phyloP scores from a whole-genome alignment of 2,113 vertebrate species.

The Alethe diademata region DNA sequence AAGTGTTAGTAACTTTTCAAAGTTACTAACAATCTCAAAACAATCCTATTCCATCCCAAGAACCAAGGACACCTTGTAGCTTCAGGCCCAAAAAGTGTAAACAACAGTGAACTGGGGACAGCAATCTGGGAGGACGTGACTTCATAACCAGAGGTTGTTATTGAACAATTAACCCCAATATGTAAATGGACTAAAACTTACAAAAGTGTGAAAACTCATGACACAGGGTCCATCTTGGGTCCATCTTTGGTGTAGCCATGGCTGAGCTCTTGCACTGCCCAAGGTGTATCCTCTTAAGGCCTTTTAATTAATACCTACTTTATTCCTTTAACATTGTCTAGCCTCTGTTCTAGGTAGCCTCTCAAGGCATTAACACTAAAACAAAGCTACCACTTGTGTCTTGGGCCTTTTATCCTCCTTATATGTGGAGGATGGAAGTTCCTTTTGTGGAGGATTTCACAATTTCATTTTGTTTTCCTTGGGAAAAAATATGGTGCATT shows the following conservation, averaged over 20 bases:
- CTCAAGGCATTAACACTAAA: background rate
- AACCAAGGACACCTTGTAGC: background rate
- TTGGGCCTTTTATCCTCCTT: slow-evolving; percentile 35
- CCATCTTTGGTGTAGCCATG: background rate
- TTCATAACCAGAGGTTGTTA: background rate
- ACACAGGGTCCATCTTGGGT: background rate
- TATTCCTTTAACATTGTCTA: background rate
- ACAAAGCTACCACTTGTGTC: slow-evolving; percentile 8
- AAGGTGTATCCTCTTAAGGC: background rate
- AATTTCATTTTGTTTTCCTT: background rate
- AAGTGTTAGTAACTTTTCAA: background rate
- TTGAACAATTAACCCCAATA: background rate
- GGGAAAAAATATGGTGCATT: background rate
- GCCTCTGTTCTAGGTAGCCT: background rate
- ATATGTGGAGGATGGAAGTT: slow-evolving; percentile 1
- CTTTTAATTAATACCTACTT: background rate
- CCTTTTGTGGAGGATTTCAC: background rate
- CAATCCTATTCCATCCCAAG: background rate
- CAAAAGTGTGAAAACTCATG: background rate
- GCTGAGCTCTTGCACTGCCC: background rate
- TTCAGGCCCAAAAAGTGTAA: background rate
- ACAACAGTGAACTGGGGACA: background rate
- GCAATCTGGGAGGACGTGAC: background rate
- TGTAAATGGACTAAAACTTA: background rate
- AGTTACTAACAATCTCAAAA: no score